Base-by-base conservation (phyloP, 2,113 vertebrate species). In the Crotalus tigris region DNA sequence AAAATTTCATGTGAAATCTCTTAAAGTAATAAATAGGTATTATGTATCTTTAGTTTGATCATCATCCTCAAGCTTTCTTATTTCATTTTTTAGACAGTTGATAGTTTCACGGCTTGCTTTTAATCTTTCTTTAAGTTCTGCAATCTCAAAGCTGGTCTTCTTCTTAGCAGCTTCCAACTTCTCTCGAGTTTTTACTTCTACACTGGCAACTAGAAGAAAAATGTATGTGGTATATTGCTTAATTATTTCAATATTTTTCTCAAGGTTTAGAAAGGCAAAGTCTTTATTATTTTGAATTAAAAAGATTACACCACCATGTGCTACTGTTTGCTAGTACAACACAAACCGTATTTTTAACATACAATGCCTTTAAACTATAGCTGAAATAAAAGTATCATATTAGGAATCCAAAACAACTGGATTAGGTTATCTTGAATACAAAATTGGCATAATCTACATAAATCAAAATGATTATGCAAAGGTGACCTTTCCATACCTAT, bases 61-160 rank as follows among this genome's bases (percentile, higher is more conserved):
- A 44, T 99, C 99, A 96, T 99, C 99, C 97, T 99, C 99, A 93
- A 99, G 98, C 96, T 99, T 99, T 90, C 98, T 98, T 94, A 99
- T 99, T 97, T 99, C 99, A 95, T 95, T 98, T 97, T 99, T 99
- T 94, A 99, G 98, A 95, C 98, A 98, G 97, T 99, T 99, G 96
- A 99, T 99, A 94, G 98, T 99, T 97, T 99, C 99, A 96, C 99
- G 98, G 96, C 99, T 99, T 96, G 99, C 99, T 97, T 99, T 99
- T 93, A 99, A 97, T 96, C 99, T 98, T 96, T 99, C 99, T 97
- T 99, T 99, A 94, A 99, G 98, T 95, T 99, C 99, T 9, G 98
- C 98, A 89, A 99, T 99, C 98, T 99, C 99, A 97, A 99, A 98
- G 94, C 99, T 99, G 81, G 98, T 99, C 97, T 99, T 99, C 97